These are phyloP conservation scores for Petrocephalus sullivani DNA, from an alignment of 2,797 vertebrate species.

Conservation along the genomic window DNA sequence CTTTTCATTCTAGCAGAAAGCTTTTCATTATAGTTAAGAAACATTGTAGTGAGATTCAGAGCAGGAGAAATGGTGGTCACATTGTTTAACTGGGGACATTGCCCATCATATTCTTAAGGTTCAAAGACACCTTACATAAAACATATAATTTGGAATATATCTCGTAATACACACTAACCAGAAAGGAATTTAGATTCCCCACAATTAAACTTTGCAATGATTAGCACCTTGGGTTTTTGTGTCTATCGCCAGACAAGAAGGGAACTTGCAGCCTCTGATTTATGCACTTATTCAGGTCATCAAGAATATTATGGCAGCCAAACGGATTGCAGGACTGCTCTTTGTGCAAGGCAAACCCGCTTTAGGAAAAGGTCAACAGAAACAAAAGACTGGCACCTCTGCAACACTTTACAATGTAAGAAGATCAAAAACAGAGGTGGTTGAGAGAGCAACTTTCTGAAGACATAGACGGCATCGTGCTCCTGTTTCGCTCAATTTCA, in stretches of 20 bases:
- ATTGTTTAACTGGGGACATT: constrained; percentile 48
- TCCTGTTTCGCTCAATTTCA: neutral
- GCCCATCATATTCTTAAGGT: constrained; percentile 35
- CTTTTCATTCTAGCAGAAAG: constrained; percentile 49
- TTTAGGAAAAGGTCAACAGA: neutral
- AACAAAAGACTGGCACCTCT: neutral
- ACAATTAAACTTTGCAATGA: neutral
- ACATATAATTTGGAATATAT: constrained; percentile 17
- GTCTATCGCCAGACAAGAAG: neutral
- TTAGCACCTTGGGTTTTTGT: neutral
- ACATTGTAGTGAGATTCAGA: constrained; percentile 44
- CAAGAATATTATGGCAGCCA: neutral
- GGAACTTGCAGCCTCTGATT: neutral
- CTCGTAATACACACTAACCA: neutral
- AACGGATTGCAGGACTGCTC: neutral
- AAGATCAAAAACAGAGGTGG: constrained; percentile 3
- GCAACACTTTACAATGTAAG: constrained; percentile 19
- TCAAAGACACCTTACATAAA: constrained; percentile 7
- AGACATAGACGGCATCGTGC: neutral
- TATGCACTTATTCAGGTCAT: neutral
- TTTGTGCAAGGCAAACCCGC: neutral
- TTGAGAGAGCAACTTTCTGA: neutral
- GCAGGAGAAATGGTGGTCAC: constrained; percentile 47
- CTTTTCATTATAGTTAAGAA: constrained; percentile 43
- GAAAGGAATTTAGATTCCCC: neutral